A percentile compares a stretch with the other conserved stretches of the same genome.
Evolutionary conservation across 2,113 vertebrate species (phyloP).

Genomic region (Oostethus manadensis): DNA sequence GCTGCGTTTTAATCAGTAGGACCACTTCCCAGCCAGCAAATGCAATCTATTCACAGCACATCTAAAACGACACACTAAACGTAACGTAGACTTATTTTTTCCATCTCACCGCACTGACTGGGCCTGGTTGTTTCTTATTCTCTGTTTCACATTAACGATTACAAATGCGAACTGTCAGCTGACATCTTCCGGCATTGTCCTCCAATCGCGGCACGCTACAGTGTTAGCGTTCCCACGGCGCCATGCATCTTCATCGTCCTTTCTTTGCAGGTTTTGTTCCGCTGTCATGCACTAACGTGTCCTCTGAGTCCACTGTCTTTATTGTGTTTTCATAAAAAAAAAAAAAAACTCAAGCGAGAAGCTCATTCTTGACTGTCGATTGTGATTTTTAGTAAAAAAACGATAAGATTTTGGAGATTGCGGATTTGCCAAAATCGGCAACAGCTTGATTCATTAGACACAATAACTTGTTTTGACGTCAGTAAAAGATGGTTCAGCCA

Average conservation of each 20-base stretch:
- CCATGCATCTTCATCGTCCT: background rate
- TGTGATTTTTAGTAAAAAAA: no score
- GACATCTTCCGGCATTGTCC: conserved; percentile 7
- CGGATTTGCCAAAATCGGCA: no score
- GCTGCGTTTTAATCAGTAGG: conserved; percentile 22
- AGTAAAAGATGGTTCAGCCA: no score
- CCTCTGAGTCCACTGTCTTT: conserved; percentile 2
- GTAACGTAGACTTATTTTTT: background rate
- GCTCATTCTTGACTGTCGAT: conserved; percentile 1
- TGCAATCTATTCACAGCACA: conserved; percentile 8
- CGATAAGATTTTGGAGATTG: no score
- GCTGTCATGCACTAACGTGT: conserved; percentile 16
- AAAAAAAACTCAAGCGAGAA: background rate
- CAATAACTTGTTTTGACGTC: no score
- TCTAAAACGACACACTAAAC: background rate
- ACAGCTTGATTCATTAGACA: no score
- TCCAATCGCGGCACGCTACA: background rate
- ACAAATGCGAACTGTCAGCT: conserved; percentile 3
- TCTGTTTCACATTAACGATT: conserved; percentile 8
- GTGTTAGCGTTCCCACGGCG: background rate
- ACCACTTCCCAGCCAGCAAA: background rate
- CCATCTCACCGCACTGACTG: background rate
- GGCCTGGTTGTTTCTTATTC: conserved; percentile 2
- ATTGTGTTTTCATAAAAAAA: background rate
- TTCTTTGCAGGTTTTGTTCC: conserved; percentile 23